A percentile compares a stretch with the other conserved stretches of the same genome.
Evolutionary conservation across 2,797 vertebrate species (phyloP).

Genomic region (Phrynocephalus guinanensis): DNA sequence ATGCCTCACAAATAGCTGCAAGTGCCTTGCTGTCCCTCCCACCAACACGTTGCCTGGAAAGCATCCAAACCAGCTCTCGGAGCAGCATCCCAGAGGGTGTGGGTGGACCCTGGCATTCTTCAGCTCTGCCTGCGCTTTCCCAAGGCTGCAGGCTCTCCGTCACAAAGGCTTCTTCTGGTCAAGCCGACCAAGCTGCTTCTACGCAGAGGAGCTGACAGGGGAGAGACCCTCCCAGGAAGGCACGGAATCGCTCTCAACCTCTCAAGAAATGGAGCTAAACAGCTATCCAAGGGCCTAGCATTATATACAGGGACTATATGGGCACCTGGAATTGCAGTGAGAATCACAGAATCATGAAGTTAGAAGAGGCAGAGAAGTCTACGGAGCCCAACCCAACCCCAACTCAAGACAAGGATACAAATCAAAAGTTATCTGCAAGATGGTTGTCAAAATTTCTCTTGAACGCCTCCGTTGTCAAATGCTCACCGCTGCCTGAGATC

Average conservation of each 20-base stretch:
- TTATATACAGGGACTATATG: neutral
- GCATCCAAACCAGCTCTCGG: neutral
- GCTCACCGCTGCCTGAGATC: too few relatives aligned
- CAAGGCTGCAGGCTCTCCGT: too few relatives aligned
- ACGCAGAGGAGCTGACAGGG: neutral
- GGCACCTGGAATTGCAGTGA: neutral
- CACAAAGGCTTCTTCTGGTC: too few relatives aligned
- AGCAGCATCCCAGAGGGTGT: neutral
- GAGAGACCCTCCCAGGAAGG: too few relatives aligned
- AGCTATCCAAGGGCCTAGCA: neutral
- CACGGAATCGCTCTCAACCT: too few relatives aligned
- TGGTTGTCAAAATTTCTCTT: too few relatives aligned
- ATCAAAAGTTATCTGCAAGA: too few relatives aligned
- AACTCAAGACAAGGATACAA: too few relatives aligned
- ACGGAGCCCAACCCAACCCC: too few relatives aligned
- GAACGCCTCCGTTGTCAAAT: too few relatives aligned
- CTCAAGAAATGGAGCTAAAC: neutral
- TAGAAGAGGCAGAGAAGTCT: too few relatives aligned
- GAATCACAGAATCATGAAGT: neutral
- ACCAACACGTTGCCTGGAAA: neutral
- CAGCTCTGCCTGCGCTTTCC: neutral
- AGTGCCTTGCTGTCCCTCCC: neutral
- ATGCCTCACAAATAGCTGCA: neutral
- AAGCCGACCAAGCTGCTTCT: neutral
- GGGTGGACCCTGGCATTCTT: neutral